Percentiles rank a stretch among this genome's conserved stretches.
These are phyloP conservation scores for Telenomus remus DNA, from an alignment of 1,140 invertebrate species.

Conservation along the genomic window DNA sequence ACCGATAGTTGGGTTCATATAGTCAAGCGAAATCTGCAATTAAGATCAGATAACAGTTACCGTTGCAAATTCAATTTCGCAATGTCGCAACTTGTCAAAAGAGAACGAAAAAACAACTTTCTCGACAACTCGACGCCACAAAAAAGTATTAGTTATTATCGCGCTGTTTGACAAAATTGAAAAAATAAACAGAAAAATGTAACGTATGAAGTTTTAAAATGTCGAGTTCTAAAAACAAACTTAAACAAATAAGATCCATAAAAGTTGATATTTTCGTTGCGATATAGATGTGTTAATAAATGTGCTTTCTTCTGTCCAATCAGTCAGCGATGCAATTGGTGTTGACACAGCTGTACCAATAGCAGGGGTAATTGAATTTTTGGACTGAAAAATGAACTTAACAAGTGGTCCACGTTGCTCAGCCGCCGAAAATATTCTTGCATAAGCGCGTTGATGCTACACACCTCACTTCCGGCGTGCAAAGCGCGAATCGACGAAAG, in stretches of 20 bases:
- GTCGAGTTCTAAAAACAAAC: conserved; percentile 8
- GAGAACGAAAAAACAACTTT: background rate
- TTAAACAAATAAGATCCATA: conserved; percentile 31
- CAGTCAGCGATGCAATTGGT: conserved; percentile 38
- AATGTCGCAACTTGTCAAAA: background rate
- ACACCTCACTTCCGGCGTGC: conserved; percentile 41
- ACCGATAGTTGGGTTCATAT: conserved; percentile 32
- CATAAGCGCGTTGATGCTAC: conserved; percentile 20
- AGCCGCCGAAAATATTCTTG: conserved; percentile 7
- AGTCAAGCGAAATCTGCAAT: conserved; percentile 50
- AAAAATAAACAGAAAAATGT: conserved; percentile 18
- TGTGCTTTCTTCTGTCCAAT: conserved; percentile 38
- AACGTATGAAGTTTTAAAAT: conserved; percentile 11
- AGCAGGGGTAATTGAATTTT: conserved; percentile 19
- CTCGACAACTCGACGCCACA: background rate
- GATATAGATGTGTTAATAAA: conserved; percentile 23
- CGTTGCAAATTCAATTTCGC: conserved; percentile 2
- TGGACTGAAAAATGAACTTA: conserved; percentile 50
- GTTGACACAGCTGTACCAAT: conserved; percentile 57
- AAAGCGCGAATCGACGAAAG: conserved; percentile 32
- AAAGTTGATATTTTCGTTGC: conserved; percentile 25
- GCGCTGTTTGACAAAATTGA: background rate
- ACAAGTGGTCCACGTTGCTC: conserved; percentile 16
- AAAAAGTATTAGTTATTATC: background rate
- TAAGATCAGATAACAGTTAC: conserved; percentile 25